Evolutionary conservation across 37 sponge, comb jelly and placozoan species (phyloP), one percentile per base, ranked within the genome.

Genomic region (Diacarnus erythraeanus): DNA sequence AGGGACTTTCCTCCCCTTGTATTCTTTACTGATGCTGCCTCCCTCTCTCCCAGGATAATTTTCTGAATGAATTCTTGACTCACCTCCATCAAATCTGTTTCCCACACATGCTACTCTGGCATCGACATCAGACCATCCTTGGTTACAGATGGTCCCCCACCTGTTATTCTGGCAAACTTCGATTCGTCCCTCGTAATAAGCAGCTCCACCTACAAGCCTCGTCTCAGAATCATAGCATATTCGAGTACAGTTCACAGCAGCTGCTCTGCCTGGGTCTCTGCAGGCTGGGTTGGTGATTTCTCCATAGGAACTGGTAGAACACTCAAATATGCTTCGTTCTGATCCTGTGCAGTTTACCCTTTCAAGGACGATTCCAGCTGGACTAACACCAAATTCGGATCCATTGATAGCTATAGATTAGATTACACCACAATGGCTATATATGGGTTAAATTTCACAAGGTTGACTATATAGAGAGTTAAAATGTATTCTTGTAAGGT

Each of bases 131-230:
- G 60, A 64, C 77, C 77, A 77, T 40, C 65, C 77, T n/a, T 38
- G 26, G 43, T 77, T 65, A 77, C 77, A 77, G 43, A 77, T 59
- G 42, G 64, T 77, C 43, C 77, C 65, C 77, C 77, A 77, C 21
- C 2, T 4, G 29, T 77, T 77, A 30, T 61, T 38, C 26, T 17
- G 31, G 65, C 77, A 77, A 27, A 77, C 64, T 35, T 77, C 77
- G 42, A 77, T 65, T 38, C 77, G 22, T 37, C 77, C 77, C 64
- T n/a, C 38, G 35, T 69, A 69, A 39, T 33, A 69, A n/a, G 2
- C 6, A 18, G 23, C 9, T 20, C 77, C 77, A 5, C 44, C 77
- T 22, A 59, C 65, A 4, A 77, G 2, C 6, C 77, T 61, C 2
- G 39, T 42, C 18, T n/a, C 43, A 18, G 43, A 64, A 63, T 34